phyloP scores from a whole-genome alignment of 2,113 vertebrate species.

The Melierax canorus region DNA sequence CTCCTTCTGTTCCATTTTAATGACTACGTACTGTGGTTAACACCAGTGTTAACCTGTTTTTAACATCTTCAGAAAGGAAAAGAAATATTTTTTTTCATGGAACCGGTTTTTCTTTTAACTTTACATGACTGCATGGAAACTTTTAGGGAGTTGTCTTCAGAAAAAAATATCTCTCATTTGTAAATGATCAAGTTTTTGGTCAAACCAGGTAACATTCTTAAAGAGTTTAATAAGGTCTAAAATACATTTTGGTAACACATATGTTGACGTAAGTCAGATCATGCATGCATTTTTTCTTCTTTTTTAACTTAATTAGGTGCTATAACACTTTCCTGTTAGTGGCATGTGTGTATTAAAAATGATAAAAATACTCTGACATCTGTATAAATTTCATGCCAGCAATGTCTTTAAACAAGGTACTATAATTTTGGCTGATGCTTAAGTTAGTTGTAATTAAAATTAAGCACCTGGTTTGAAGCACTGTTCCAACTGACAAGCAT shows the following conservation, averaged over 20 bases:
- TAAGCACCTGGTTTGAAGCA: constrained; percentile 12
- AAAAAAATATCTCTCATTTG: not conserved
- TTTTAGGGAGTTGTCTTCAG: not conserved
- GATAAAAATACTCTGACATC: not conserved
- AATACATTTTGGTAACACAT: not conserved
- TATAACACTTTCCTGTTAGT: not conserved
- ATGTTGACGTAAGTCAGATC: not conserved
- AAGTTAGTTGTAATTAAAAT: constrained; percentile 29
- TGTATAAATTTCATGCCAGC: not conserved
- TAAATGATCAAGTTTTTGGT: not conserved
- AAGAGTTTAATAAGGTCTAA: not conserved
- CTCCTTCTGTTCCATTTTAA: not conserved
- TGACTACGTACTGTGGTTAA: not conserved
- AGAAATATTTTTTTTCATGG: not conserved
- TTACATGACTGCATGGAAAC: not conserved
- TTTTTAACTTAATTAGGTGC: not conserved
- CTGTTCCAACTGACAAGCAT: not conserved
- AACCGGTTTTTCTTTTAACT: not conserved
- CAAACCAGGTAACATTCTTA: not conserved
- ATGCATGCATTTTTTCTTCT: not conserved
- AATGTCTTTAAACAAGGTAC: not conserved
- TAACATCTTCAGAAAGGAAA: not conserved
- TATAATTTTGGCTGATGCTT: not conserved
- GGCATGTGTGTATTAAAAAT: not conserved
- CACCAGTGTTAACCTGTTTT: not conserved